phyloP scores from a whole-genome alignment of 2,797 vertebrate species.

The Brachyalestes nurse region DNA sequence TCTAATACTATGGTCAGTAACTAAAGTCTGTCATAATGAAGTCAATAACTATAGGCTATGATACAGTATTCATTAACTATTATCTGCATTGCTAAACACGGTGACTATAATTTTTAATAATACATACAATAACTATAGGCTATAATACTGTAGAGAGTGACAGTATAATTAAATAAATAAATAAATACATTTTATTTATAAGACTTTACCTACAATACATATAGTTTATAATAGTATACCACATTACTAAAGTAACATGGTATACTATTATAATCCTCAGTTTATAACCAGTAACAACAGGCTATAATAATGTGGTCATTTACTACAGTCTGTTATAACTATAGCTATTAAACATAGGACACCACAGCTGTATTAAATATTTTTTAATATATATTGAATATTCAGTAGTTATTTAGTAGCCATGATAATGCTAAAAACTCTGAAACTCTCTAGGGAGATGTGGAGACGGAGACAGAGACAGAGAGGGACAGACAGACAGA shows the following conservation, averaged over 20 bases:
- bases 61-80: background rate
- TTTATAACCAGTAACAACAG: background rate
- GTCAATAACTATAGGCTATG: background rate
- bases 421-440: background rate
- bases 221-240: no score
- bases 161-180: no score
- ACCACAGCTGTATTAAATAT: no score
- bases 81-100: background rate
- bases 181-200: background rate
- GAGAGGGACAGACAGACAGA: conserved; percentile 4
- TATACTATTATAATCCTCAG: no score
- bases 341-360: background rate
- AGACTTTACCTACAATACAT: no score
- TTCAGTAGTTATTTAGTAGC: background rate
- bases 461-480: conserved; percentile 23
- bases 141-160: background rate
- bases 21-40: background rate
- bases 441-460: background rate
- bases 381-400: background rate
- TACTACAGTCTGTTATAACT: background rate
- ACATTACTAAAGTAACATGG: no score
- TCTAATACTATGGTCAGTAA: background rate
- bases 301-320: background rate
- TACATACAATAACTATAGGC: background rate
- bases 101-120: no score